A percentile compares a stretch with the other conserved stretches of the same genome.
phyloP scores from a whole-genome alignment of 2,888 invertebrate species.

The Nephrotoma flavescens region DNA sequence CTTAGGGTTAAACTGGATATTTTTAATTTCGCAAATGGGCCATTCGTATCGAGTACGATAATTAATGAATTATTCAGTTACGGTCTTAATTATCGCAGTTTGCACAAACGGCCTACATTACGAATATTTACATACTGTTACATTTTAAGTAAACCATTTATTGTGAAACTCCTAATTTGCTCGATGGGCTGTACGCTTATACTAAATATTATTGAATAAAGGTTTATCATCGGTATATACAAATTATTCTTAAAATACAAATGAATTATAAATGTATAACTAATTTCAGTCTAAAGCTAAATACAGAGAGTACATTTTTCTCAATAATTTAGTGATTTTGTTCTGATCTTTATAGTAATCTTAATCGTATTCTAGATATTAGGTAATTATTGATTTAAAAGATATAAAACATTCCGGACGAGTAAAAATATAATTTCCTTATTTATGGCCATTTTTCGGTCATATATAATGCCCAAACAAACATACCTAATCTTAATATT shows the following conservation, averaged over 20 bases:
- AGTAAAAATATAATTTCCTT: neutral
- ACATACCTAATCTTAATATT: neutral
- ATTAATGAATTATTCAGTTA: neutral
- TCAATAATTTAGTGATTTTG: neutral
- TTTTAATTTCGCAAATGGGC: neutral
- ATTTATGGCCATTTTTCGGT: neutral
- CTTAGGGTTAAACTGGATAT: neutral
- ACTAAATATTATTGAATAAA: neutral
- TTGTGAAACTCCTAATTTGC: neutral
- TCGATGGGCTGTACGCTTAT: neutral
- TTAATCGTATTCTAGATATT: no score
- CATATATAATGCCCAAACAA: neutral
- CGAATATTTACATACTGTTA: no score
- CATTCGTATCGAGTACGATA: neutral
- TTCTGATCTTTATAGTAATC: neutral
- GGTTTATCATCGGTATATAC: neutral
- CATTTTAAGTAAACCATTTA: neutral
- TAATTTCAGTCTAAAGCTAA: neutral
- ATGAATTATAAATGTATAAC: neutral
- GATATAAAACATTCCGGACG: no score
- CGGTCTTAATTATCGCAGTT: neutral
- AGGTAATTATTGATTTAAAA: no score
- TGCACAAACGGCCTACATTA: neutral
- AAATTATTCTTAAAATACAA: neutral
- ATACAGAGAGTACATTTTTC: neutral